These are phyloP conservation scores for Axis porcinus DNA, from an alignment of 2,113 vertebrate genomes.

Conservation along the genomic window DNA sequence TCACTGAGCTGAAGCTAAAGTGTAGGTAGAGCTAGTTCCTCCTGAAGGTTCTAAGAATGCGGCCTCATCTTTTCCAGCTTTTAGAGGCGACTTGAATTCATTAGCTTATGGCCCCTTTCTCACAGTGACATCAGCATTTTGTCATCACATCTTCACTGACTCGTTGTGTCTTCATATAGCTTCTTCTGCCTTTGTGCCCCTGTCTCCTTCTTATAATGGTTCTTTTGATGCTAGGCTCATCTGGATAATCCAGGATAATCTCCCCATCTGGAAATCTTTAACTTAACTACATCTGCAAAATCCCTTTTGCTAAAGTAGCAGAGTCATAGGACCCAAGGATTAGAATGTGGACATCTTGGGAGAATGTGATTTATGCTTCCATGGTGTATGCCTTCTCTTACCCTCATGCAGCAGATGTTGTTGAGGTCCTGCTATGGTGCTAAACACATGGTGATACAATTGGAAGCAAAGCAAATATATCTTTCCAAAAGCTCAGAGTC, in stretches of 20 bases:
- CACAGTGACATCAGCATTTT: not conserved
- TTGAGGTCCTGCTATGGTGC: not conserved
- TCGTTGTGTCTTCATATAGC: not conserved
- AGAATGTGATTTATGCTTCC: not conserved
- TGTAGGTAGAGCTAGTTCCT: not conserved
- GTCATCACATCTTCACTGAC: not conserved
- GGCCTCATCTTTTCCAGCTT: not conserved
- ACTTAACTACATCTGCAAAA: not conserved
- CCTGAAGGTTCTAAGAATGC: not conserved
- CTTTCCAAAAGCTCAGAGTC: not conserved
- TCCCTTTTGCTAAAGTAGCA: not conserved
- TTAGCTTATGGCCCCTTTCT: not conserved
- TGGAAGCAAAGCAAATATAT: not conserved
- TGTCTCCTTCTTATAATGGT: not conserved
- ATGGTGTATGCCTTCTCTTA: not conserved
- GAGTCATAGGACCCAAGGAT: not conserved
- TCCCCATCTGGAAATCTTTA: not conserved
- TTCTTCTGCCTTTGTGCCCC: not conserved
- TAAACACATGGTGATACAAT: not conserved
- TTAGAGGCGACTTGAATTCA: not conserved
- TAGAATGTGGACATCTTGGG: not conserved
- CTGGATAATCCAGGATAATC: not conserved
- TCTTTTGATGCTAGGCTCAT: not conserved
- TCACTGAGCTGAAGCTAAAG: not conserved
- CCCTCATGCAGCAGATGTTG: not conserved